Conservation (phyloP, 53 echinoderm and acorn worm species). For the Actinopyga echinites region DNA sequence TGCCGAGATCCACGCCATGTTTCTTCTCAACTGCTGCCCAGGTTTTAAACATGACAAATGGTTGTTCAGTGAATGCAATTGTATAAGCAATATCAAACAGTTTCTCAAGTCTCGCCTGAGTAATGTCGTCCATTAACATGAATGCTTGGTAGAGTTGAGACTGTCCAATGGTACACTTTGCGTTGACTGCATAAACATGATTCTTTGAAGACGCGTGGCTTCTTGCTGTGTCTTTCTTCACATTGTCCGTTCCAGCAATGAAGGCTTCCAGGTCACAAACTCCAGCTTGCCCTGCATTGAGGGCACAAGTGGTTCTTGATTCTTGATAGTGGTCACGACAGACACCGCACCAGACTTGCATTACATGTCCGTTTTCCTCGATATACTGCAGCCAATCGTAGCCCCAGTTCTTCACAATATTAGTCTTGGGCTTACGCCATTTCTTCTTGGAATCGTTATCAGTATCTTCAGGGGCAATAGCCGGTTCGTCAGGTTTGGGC, state of each 20-base stretch:
- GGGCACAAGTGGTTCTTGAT: not conserved
- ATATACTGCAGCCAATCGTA: conserved; percentile 49
- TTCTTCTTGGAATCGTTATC: no score
- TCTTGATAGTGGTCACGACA: conserved; percentile 37
- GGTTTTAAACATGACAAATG: conserved; percentile 27
- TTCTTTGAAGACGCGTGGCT: conserved; percentile 14
- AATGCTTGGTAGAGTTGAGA: conserved; percentile 11
- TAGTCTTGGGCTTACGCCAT: conserved; percentile 15
- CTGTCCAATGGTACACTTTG: not conserved
- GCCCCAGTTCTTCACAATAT: conserved; percentile 44
- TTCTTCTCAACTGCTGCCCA: conserved; percentile 50
- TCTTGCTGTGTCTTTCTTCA: conserved; percentile 52
- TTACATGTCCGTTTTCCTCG: conserved; percentile 15
- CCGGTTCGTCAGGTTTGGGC: no score
- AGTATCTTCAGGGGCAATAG: no score
- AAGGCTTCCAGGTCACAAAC: conserved; percentile 61
- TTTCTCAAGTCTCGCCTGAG: conserved; percentile 54
- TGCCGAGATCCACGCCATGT: conserved; percentile 42
- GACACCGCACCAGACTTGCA: conserved; percentile 58
- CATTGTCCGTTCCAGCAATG: conserved; percentile 34
- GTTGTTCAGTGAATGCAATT: conserved; percentile 42
- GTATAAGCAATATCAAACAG: conserved; percentile 40
- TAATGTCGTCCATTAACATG: conserved; percentile 19
- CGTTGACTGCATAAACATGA: not conserved
- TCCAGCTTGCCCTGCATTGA: conserved; percentile 32